phyloP scores from a whole-genome alignment of 2,888 invertebrate genomes.

The Cephus rjabovi region DNA sequence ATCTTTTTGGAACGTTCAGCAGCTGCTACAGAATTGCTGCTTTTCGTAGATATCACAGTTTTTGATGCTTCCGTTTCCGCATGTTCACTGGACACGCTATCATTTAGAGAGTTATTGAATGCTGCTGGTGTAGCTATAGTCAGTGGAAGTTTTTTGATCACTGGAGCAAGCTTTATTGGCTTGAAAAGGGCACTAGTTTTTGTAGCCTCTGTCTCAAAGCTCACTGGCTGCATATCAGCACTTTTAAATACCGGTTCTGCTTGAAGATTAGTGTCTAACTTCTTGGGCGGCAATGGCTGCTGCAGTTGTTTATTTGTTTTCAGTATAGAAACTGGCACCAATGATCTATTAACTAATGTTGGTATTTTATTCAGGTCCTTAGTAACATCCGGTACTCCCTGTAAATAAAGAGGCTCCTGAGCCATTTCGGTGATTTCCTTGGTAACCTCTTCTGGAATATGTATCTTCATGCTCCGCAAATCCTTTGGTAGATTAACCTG shows the following conservation, averaged over 20 bases:
- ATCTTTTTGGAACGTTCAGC: not conserved
- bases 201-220: constrained; percentile 16
- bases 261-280: constrained; percentile 16
- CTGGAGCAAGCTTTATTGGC: constrained; percentile 48
- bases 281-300: constrained; percentile 42
- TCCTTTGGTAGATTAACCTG: constrained; percentile 5
- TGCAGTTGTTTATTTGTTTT: constrained; percentile 52
- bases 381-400: constrained; percentile 44
- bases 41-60: not conserved
- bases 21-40: not conserved
- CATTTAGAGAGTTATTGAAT: constrained; percentile 30
- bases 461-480: constrained; percentile 9
- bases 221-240: constrained; percentile 56
- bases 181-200: constrained; percentile 42
- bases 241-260: constrained; percentile 49
- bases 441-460: constrained; percentile 21
- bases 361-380: constrained; percentile 53
- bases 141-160: constrained; percentile 38
- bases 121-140: constrained; percentile 35
- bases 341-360: constrained; percentile 42
- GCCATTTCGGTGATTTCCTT: constrained; percentile 10
- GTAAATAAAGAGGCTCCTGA: constrained; percentile 52
- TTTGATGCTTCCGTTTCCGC: not conserved
- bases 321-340: constrained; percentile 50
- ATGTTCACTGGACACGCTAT: constrained; percentile 15